Conservation (phyloP, 1,140 invertebrate genomes). For the Leptoteleia sp. region DNA sequence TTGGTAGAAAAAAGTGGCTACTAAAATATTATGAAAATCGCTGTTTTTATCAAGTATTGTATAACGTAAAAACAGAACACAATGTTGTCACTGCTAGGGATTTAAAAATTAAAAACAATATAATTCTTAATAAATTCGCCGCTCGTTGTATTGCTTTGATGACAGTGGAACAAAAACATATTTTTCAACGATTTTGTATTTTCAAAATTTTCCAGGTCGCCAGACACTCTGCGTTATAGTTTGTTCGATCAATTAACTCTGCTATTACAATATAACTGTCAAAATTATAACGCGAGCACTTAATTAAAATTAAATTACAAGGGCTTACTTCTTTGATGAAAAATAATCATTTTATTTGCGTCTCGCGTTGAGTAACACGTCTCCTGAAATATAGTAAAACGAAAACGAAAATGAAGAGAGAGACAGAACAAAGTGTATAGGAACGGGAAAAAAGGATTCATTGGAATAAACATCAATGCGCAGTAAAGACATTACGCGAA, state of each 20-base stretch:
- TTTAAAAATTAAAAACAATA: constrained; percentile 26
- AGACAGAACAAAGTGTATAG: neutral
- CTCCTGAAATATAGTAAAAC: constrained; percentile 2
- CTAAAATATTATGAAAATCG: constrained; percentile 4
- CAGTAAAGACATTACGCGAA: constrained; percentile 4
- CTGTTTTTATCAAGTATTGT: constrained; percentile 11
- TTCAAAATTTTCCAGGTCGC: constrained; percentile 10
- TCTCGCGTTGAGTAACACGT: constrained; percentile 8
- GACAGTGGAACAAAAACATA: neutral
- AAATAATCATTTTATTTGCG: constrained; percentile 32
- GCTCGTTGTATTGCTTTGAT: neutral
- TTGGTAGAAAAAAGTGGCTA: no score
- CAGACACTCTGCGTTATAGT: constrained; percentile 5
- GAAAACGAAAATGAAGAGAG: neutral
- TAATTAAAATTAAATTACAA: constrained; percentile 20
- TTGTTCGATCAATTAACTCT: constrained; percentile 24
- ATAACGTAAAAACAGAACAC: neutral
- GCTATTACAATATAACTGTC: constrained; percentile 9
- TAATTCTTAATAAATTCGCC: constrained; percentile 8
- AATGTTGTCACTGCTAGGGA: neutral
- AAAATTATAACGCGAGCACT: constrained; percentile 5
- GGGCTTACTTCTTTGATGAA: neutral
- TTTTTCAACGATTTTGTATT: no score
- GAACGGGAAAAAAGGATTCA: constrained; percentile 10
- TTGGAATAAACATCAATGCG: constrained; percentile 8